Evolutionary conservation across 2,888 invertebrate species (phyloP), one percentile per base, ranked within the genome.

Genomic region (Cephonodes hylas): DNA sequence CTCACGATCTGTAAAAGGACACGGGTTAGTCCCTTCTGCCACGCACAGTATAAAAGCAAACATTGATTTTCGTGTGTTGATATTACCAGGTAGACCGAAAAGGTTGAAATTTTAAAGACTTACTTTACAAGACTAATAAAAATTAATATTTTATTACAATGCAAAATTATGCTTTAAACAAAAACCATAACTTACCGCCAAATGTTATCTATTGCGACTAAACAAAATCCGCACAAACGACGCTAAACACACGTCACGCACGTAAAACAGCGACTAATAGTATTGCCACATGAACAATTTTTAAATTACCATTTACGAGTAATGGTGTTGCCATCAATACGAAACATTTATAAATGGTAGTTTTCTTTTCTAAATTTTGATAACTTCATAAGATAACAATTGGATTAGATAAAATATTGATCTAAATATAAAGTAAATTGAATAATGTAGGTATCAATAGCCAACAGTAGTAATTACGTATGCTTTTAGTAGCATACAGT

Each of bases 1-100:
- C 63, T 73, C 66, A 71, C 69, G 73, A 84, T 80, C 89, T 90
- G 83, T 65, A 91, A 90, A 80, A 87, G 91, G 62, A 85, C 60
- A 73, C 42, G 58, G 60, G 69, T 69, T 70, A 73, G 66, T 68
- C 70, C 68, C 71, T 75, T 76, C 74, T 71, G 71, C 68, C 68
- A 68, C 67, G 60, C 65, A 68, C 61, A 60, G 58, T 64, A 64
- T 46, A 66, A 60, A 77, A 69, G 75, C 78, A 83, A 83, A 83
- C 85, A 86, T 86, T 80, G 86, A 85, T 86, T 76, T 78, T 78
- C 75, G 77, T 78, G 77, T 73, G 78, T 77, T 76, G 73, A 68
- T 72, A 57, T 66, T 44, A 20, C 60, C 53, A 61, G 65, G 18
- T 62, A 63, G 61, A 63, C 66, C 61, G 63, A 18, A 48, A 69